Percentiles rank a stretch among this genome's conserved stretches.
Conservation (phyloP, 2,888 invertebrate species). For the Opisthograptis luteolata region DNA sequence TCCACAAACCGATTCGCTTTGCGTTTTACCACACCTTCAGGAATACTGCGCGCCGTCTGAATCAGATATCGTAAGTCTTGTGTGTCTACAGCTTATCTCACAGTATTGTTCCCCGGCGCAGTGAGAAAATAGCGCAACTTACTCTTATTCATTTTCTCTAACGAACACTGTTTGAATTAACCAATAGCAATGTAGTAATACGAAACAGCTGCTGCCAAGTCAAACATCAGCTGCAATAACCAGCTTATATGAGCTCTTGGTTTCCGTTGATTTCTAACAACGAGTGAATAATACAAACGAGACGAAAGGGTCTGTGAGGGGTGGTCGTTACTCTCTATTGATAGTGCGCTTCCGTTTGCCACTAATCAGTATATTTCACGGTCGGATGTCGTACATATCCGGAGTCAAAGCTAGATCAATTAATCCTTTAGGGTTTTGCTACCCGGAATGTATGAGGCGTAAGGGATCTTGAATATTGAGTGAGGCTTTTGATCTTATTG, state of each 20-base stretch:
- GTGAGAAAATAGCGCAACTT: background rate
- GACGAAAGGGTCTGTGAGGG: constrained; percentile 34
- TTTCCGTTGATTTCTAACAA: constrained; percentile 11
- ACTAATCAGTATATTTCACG: constrained; percentile 58
- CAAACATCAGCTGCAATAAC: constrained; percentile 43
- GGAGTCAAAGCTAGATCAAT: constrained; percentile 48
- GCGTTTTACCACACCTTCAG: constrained; percentile 19
- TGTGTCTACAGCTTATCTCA: background rate
- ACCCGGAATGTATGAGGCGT: background rate
- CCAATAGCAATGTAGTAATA: constrained; percentile 45
- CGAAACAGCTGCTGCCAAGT: constrained; percentile 47
- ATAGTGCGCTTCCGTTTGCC: constrained; percentile 41
- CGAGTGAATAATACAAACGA: constrained; percentile 41
- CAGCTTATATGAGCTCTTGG: constrained; percentile 33
- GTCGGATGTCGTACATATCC: constrained; percentile 46
- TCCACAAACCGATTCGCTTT: constrained; percentile 39
- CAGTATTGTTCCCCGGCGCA: background rate
- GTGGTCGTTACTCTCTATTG: constrained; percentile 40
- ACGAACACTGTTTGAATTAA: constrained; percentile 12
- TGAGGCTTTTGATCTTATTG: constrained; percentile 11
- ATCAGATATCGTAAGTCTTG: background rate
- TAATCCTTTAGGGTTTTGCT: constrained; percentile 33
- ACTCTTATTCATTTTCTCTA: background rate
- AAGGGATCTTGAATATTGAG: constrained; percentile 7
- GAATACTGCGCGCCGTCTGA: background rate